Base-by-base conservation (phyloP, 2,888 invertebrate species). In the Drosophila nr. perissopoda region DNA sequence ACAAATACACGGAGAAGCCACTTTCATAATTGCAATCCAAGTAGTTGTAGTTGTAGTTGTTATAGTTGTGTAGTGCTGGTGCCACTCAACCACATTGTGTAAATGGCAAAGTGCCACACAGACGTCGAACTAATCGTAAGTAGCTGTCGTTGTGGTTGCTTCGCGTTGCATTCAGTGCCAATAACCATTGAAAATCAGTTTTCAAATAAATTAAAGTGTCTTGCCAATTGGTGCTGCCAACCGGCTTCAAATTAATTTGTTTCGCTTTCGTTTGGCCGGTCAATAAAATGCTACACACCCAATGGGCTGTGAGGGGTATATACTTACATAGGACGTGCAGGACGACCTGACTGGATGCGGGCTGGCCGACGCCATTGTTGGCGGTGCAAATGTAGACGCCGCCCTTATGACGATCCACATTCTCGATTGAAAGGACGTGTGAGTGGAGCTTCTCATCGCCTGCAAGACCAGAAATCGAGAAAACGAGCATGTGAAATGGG, bases 271-370 rank as follows among this genome's bases (percentile, higher is more conserved):
- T 70, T n/a, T 56, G 18, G 16, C 21, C 49, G 63, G 65, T 18
- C 40, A 46, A 59, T 48, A 61, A 36, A 38, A 38, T 38, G 56
- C 27, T 72, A 61, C 40, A 31, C 42, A 53, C 11, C 8, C 18
- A 27, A 52, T 33, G 27, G 42, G 40, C 11, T 42, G 33, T 40
- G n/a, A 33, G 49, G 25, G 31, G 56, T 34, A 84, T 89, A 94
- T 89, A 94, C 95, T 95, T 93, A 95, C 95, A 95, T 80, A 95
- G 92, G 52, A 95, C 95, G 91, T 95, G 95, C 51, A 95, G 93
- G 65, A 94, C 94, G 75, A 95, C 95, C 91, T 94, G 94, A 78
- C 95, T 94, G 63, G 94, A 94, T 79, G 95, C 95, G 74, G 95
- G 94, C 79, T 95, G 94, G 25, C 95, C 95, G 59, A 95, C 95